Conservation (phyloP, 2,797 vertebrate species). For the Glossophaga mutica region DNA sequence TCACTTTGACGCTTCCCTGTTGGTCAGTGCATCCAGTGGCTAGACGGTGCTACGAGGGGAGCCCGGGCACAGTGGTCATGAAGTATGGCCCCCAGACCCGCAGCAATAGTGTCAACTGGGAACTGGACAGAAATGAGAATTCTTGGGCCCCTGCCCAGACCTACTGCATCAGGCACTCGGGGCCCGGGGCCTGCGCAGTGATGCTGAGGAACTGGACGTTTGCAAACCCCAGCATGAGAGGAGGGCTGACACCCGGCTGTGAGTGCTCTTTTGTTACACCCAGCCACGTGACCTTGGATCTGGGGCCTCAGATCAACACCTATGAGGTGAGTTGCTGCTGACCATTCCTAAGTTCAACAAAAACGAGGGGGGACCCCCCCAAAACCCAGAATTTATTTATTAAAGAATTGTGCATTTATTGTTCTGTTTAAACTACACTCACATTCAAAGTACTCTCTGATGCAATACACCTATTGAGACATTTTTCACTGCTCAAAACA, state of each 20-base stretch:
- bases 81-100: rapidly evolving
- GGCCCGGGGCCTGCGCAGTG: background rate
- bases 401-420: too few species aligned
- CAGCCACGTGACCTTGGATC: background rate
- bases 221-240: background rate
- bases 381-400: too few species aligned
- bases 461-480: too few species aligned
- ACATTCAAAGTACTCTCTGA: too few species aligned
- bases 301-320: background rate
- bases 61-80: background rate
- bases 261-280: background rate
- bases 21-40: background rate
- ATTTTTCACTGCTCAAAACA: too few species aligned
- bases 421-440: too few species aligned
- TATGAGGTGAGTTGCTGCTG: background rate
- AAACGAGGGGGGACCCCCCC: background rate
- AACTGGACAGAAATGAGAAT: background rate
- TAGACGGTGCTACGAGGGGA: background rate
- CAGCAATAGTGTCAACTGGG: background rate
- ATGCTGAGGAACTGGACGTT: background rate
- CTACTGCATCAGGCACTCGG: background rate
- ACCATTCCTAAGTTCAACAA: background rate
- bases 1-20: background rate
- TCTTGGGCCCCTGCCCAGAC: background rate
- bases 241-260: background rate